These are phyloP conservation scores for Epizoanthus illoricatus DNA, from an alignment of 92 coral and sea anemone genomes.

Conservation along the genomic window DNA sequence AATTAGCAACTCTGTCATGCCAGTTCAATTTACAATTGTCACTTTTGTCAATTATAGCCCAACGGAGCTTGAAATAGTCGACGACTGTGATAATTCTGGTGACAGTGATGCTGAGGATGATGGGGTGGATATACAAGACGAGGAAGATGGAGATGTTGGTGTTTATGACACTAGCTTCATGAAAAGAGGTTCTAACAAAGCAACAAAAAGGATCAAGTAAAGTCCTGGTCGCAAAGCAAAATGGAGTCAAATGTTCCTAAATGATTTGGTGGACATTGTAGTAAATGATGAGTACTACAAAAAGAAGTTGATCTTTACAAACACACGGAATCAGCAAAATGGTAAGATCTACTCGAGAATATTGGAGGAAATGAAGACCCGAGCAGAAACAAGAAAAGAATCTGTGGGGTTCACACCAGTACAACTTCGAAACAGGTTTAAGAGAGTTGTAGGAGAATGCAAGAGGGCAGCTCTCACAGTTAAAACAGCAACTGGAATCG, in stretches of 20 bases:
- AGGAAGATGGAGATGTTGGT: constrained; percentile 22
- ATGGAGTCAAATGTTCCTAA: constrained; percentile 52
- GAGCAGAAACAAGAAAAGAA: constrained; percentile 44
- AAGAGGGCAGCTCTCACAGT: constrained; percentile 46
- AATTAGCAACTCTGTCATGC: too few species aligned
- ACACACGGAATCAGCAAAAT: constrained; percentile 54
- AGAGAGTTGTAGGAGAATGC: constrained; percentile 46
- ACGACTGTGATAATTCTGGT: too few species aligned
- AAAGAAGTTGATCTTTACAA: constrained; percentile 58
- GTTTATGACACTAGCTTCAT: constrained; percentile 12
- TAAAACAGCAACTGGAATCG: constrained; percentile 45
- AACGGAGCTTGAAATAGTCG: too few species aligned
- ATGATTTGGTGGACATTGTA: constrained; percentile 48
- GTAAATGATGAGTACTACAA: constrained; percentile 52
- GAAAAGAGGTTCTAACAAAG: background rate
- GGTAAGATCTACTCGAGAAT: constrained; percentile 44
- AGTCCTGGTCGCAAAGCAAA: constrained; percentile 56
- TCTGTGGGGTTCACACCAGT: constrained; percentile 40
- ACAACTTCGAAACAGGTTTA: constrained; percentile 49
- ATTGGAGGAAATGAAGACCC: constrained; percentile 47
- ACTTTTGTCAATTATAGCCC: too few species aligned
- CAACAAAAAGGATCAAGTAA: constrained; percentile 33
- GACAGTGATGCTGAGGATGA: too few species aligned
- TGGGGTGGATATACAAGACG: background rate
- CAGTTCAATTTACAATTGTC: too few species aligned